Evolutionary conservation across 2,797 vertebrate genomes (phyloP), one percentile per base, ranked within the genome.

Genomic region (Arctocebus calabarensis): DNA sequence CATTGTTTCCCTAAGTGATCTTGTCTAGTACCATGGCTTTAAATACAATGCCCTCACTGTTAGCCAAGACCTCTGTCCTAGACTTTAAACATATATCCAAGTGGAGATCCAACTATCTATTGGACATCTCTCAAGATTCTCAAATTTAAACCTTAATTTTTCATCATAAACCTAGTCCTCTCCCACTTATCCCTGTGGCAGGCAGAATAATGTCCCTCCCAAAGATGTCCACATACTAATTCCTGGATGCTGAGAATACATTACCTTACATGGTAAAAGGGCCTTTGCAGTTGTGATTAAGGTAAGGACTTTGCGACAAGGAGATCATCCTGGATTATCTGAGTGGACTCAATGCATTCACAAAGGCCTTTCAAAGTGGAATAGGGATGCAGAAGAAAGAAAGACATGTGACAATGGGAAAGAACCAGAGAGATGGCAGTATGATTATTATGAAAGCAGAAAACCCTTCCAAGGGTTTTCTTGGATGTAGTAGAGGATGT

Each of bases 121-220:
- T 19, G 73, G 43, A 40, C n/a, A 62, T 71, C 34, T 82, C 61
- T 82, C 32, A 29, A 17, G 34, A 34, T 48, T 59, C 73, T 81
- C 48, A 27, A 61, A 84, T 23, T 88, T 88, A 61, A 87, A 84
- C 88, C 22, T 91, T 74, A 77, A 78, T 77, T 62, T 87, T 79
- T n/a, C 27, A 81, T 73, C 55, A 71, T 84, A 37, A 79, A 48
- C 5, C 59, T 20, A 74, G 29, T 57, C 7, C 27, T 78, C 9
- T 81, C 34, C 61, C 29, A 52, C 25, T 81, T 57, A 71, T 84
- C 37, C 20, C 29, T 37, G 12, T 29, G 61, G 43, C 43, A 59
- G 32, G 11, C 52, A 90, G 40, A 88, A 57, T 37, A 84, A 73
- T 40, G 29, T 34, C 22, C 20, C 57, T 74, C 37, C 32, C 83